Evolutionary conservation across 2,888 invertebrate genomes (phyloP), one percentile per base, ranked within the genome.

Genomic region (Dendrolimus pini): DNA sequence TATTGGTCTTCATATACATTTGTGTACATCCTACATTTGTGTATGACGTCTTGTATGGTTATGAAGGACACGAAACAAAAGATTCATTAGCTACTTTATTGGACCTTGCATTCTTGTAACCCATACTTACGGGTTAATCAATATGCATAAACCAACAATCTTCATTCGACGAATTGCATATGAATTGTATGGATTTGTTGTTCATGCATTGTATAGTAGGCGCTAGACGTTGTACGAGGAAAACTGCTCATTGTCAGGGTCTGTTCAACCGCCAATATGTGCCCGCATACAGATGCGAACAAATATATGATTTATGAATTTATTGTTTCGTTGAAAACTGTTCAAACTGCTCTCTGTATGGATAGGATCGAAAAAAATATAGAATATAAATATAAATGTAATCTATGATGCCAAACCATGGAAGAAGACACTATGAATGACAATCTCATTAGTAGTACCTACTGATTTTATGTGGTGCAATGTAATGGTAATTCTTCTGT

Each of bases 151-250:
- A 70, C 70, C 65, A 72, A 80, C 79, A 77, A 80, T 80, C 71
- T 75, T 72, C 68, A 75, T 80, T 83, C 78, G 72, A 75, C 67
- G 76, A 77, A 78, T 79, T 83, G 83, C 82, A 84, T 82, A 80
- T 79, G 75, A 78, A 82, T 79, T 74, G 75, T 77, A 79, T 77
- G 78, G 75, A 74, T 83, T 76, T 78, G 76, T 75, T 70, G 68
- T 74, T 77, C 75, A 76, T 85, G 81, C 80, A 82, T 82, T 81
- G 79, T 75, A 75, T 79, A 82, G 71, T 68, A 73, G 65, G 61
- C 60, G 59, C 63, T 63, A 73, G 65, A 60, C 60, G 59, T 63
- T 63, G 65, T 74, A 74, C 68, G 67, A 74, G 75, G 77, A 78
- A 78, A 81, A 79, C 75, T 70, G 75, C 71, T 74, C 71, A 80